phyloP scores from a whole-genome alignment of 2,888 invertebrate genomes.

The Lochmaea crataegi region DNA sequence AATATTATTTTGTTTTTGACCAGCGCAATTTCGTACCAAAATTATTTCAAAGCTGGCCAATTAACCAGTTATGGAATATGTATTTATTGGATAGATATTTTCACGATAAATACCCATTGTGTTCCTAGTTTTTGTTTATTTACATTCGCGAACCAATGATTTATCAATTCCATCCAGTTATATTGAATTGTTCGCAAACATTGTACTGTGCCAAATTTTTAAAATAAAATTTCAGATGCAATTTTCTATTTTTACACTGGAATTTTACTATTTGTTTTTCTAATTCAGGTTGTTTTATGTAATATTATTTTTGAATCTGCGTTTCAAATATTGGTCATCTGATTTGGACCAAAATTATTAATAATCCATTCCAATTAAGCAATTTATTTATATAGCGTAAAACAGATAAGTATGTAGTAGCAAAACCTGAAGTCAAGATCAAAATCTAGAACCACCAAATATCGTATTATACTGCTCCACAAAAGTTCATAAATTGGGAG shows the following conservation, averaged over 20 bases:
- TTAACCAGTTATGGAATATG: too few species aligned
- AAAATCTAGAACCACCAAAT: too few species aligned
- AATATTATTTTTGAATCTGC: background rate
- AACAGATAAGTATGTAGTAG: too few species aligned
- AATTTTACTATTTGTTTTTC: conserved; percentile 2
- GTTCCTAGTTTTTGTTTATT: background rate
- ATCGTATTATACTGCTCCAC: too few species aligned
- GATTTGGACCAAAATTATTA: background rate
- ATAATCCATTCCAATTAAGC: too few species aligned
- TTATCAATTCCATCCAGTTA: background rate
- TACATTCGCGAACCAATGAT: background rate
- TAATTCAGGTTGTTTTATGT: background rate
- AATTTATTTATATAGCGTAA: too few species aligned
- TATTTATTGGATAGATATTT: too few species aligned
- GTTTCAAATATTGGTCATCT: background rate
- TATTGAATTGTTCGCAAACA: background rate
- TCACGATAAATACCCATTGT: background rate
- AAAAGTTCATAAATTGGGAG: too few species aligned
- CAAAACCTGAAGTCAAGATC: too few species aligned
- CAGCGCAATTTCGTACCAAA: too few species aligned
- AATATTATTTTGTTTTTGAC: too few species aligned
- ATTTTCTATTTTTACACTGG: conserved; percentile 1
- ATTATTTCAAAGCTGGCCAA: too few species aligned
- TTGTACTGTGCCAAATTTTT: background rate
- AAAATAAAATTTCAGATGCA: background rate